phyloP scores from a whole-genome alignment of 2,113 vertebrate species.

The Circaetus cinerascens region DNA sequence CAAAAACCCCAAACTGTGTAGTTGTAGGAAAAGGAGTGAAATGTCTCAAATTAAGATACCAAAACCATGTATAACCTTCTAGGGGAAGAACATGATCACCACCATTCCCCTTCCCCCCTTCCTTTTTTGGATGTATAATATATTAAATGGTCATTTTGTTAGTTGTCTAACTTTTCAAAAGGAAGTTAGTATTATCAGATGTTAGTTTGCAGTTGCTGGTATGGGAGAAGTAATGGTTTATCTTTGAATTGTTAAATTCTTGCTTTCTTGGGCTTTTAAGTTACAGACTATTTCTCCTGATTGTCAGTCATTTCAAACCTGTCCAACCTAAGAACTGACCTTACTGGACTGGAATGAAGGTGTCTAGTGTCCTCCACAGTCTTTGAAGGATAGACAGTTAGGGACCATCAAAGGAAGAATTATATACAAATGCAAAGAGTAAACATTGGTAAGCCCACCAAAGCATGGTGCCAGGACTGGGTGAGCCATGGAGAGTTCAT shows the following conservation, averaged over 20 bases:
- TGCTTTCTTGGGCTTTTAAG: background rate
- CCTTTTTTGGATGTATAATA: background rate
- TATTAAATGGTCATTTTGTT: background rate
- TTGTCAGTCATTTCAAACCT: background rate
- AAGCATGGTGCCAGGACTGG: fast-evolving
- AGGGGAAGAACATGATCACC: fast-evolving
- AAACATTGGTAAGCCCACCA: too few species aligned
- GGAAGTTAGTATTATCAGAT: background rate
- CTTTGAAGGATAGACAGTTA: background rate
- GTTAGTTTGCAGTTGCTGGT: background rate
- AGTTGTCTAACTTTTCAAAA: background rate
- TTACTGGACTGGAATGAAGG: background rate
- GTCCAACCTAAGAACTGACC: background rate
- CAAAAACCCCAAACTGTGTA: background rate
- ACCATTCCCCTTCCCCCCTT: background rate
- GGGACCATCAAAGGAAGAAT: background rate
- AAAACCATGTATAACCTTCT: background rate
- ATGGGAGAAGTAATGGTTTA: background rate
- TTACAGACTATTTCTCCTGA: background rate
- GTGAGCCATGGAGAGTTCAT: background rate
- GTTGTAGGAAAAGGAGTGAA: background rate
- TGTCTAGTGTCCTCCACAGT: fast-evolving
- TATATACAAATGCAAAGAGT: background rate
- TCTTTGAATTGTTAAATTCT: background rate
- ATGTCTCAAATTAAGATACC: background rate